Evolutionary conservation across 2,888 invertebrate species (phyloP), one percentile per base, ranked within the genome.

Genomic region (Schizaphis graminum): DNA sequence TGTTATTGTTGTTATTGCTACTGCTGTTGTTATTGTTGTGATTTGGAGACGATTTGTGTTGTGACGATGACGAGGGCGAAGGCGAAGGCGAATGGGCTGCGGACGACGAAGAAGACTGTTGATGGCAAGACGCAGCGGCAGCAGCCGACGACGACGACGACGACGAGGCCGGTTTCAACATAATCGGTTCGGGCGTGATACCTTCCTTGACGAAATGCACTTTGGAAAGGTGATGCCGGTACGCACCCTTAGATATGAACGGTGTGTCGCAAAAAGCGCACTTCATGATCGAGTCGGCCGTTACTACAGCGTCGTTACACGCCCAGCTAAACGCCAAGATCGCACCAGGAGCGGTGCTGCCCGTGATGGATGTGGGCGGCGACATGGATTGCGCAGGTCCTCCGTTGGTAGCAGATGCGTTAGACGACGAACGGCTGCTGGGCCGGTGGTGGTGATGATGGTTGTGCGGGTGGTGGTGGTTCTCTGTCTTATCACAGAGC

Each of bases 201-300:
- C 98, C 98, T 95, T 98, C 98, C 96, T 98, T 98, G 94, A 98
- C 98, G 96, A 99, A 98, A 96, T 99, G 99, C 97, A 98, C 98
- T 96, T 99, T 99, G 90, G 98, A 99, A 95, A 99, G 96, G 95
- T 99, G 99, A 96, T 99, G 99, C 95, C 99, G 97, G 96, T 99
- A 99, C 26, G 99, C 99, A 93, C 99, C 99, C 96, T 99, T 99
- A 85, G 99, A 99, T 95, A 98, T 98, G 96, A 99, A 99, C 53
- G 98, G 98, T 49, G 98, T 98, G 96, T 99, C 99, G 96, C 99
- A 99, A 95, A 98, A 98, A 93, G 98, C 98, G 96, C 99, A 99
- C 96, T 99, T 99, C 97, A 99, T 98, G 95, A 98, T 97, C 56
- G 98, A 98, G 95, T 98, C 98, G 26, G 97, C 97, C 1, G 98